phyloP scores from a whole-genome alignment of 2,888 invertebrate genomes.

The Helobdella robusta region DNA sequence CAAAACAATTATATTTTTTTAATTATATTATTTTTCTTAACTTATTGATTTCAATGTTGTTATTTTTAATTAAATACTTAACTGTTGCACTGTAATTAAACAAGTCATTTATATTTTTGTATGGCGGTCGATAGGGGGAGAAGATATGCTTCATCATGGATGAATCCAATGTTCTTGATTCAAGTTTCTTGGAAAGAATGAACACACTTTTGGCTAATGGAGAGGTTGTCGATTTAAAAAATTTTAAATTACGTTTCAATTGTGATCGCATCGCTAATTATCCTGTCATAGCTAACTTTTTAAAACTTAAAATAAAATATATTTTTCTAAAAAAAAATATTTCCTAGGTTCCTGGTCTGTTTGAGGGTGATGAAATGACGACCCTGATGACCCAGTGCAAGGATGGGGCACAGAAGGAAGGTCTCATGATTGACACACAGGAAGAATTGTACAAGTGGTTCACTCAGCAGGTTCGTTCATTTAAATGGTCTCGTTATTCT shows the following conservation, averaged over 20 bases:
- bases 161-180: constrained; percentile 96
- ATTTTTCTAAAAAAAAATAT: too few relatives aligned
- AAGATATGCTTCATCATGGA: constrained; percentile 98
- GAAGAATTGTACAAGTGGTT: constrained; percentile 99
- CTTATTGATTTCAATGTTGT: not conserved
- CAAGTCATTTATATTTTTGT: not conserved
- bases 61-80: not conserved
- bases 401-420: constrained; percentile 94
- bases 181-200: constrained; percentile 96
- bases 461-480: constrained; percentile 64
- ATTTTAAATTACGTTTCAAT: too few relatives aligned
- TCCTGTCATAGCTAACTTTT: too few relatives aligned
- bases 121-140: constrained; percentile 66
- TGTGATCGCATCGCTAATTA: too few relatives aligned
- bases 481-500: not conserved
- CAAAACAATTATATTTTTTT: too few relatives aligned
- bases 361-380: constrained; percentile 83
- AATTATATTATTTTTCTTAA: not conserved
- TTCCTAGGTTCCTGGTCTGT: constrained; percentile 54
- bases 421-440: constrained; percentile 91
- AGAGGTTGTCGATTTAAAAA: too few relatives aligned
- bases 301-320: too few relatives aligned
- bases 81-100: not conserved
- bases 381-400: constrained; percentile 99
- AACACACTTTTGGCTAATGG: constrained; percentile 96